Evolutionary conservation across 2,797 vertebrate genomes (phyloP).

Genomic region (Helostoma temminkii): DNA sequence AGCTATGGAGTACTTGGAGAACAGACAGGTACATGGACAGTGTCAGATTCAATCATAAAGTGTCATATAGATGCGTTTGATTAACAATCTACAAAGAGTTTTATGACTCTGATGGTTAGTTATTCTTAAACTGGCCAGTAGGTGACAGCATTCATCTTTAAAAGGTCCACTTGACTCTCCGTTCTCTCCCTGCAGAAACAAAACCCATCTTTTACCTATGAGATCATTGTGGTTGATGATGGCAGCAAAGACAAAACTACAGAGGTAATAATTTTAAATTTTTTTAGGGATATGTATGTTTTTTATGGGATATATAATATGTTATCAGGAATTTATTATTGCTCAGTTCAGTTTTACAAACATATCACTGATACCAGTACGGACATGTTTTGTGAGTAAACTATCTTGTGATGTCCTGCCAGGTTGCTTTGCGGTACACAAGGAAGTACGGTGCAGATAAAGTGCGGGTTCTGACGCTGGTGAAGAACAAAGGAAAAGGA

Average conservation of each 20-base stretch:
- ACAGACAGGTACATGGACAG: slow-evolving; percentile 87
- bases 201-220: slow-evolving; percentile 90
- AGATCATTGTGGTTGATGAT: slow-evolving; percentile 95
- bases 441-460: slow-evolving; percentile 91
- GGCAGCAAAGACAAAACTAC: slow-evolving; percentile 96
- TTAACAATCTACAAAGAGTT: neutral
- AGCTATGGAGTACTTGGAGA: slow-evolving; percentile 93
- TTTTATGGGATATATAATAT: too few species aligned
- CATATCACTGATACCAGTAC: neutral
- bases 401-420: slow-evolving; percentile 32
- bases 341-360: neutral
- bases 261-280: slow-evolving; percentile 81
- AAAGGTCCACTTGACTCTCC: slow-evolving; percentile 5
- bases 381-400: neutral
- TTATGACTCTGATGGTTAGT: neutral
- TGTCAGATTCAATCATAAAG: too few species aligned
- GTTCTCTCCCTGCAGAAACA: slow-evolving; percentile 84
- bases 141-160: slow-evolving; percentile 59
- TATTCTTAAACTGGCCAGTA: slow-evolving; percentile 45
- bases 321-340: neutral
- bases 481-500: slow-evolving; percentile 94
- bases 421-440: slow-evolving; percentile 92
- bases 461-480: slow-evolving; percentile 91
- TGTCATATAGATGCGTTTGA: too few species aligned
- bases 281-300: too few species aligned